Percentiles rank a stretch among this genome's conserved stretches.
These are phyloP conservation scores for Camponotus pennsylvanicus DNA, from an alignment of 1,140 invertebrate species.

Conservation along the genomic window DNA sequence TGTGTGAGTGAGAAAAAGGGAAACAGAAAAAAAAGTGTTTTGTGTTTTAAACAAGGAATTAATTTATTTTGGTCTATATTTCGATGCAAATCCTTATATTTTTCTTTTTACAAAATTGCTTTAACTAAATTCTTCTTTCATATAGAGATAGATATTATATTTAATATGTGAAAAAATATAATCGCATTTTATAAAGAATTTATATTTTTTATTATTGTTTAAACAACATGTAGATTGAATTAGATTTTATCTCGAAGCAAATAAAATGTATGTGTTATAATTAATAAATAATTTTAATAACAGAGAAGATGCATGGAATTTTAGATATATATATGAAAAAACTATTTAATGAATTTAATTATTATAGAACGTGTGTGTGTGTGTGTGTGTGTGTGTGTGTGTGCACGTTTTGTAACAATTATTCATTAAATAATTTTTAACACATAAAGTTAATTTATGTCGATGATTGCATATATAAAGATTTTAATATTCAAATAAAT, in stretches of 20 bases:
- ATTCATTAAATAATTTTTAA: not conserved
- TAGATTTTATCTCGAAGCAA: not conserved
- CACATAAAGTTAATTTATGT: not conserved
- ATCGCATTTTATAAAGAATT: not conserved
- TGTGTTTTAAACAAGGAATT: not conserved
- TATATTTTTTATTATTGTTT: not conserved
- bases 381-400: too few species aligned
- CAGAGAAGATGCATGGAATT: not conserved
- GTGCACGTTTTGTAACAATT: not conserved
- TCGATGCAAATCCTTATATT: not conserved
- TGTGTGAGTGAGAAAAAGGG: not conserved
- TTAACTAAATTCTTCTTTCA: not conserved
- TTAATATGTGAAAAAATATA: not conserved
- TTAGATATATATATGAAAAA: too few species aligned
- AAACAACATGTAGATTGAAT: too few species aligned
- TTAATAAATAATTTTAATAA: too few species aligned
- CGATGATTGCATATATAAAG: not conserved
- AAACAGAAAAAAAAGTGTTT: not conserved
- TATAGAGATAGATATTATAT: not conserved
- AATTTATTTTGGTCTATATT: not conserved
- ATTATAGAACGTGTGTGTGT: too few species aligned
- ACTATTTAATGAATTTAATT: too few species aligned
- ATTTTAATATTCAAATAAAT: slow-evolving; percentile 8
- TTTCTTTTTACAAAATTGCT: not conserved
- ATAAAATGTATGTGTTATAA: too few species aligned